Evolutionary conservation across 2,797 vertebrate species (phyloP), one percentile per base, ranked within the genome.

Genomic region (Hyperoplus immaculatus): DNA sequence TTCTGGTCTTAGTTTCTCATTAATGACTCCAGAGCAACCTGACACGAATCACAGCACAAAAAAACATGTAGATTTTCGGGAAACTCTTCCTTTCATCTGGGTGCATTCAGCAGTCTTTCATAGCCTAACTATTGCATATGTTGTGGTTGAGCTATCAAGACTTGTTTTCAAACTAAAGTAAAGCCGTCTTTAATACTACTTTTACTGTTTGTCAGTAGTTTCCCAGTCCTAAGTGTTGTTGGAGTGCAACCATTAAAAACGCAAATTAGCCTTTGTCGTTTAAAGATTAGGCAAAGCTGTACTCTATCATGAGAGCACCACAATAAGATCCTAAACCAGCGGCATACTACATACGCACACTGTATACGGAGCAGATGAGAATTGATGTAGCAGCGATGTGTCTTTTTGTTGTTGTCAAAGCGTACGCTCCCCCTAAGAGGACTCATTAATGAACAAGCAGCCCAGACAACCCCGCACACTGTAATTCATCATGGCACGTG

Each of bases 401-500:
- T 86, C 85, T 89, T 87, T 76, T 81, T 77, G 88, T 29, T 91
- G 77, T 67, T 46, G 87, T 59, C n/a, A n/a, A 71, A 10, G 79
- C 47, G 1, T 13, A 38, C 82, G 3, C 29, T 29, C 77, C 86
- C 87, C 83, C 74, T 82, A 80, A 87, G 84, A 87, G 57, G 69
- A 72, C 77, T 91, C 90, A 77, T 91, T 93, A 93, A 91, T 78
- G 88, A 88, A 88, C 87, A 80, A 59, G 88, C 85, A 81, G 87
- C 72, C 77, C 16, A 82, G 87, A 85, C 84, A 69, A 85, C 29
- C 57, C 46, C 6, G 45, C 66, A 67, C 78, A 62, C 83, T 77
- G 85, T 92, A 92, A 93, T 93, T 89, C 88, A 91, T 93, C 86
- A 82, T 85, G 90, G 75, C 90, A 87, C 75, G 57, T 80, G 83